phyloP scores from a whole-genome alignment of 2,888 invertebrate species.

The Philaethria dido region DNA sequence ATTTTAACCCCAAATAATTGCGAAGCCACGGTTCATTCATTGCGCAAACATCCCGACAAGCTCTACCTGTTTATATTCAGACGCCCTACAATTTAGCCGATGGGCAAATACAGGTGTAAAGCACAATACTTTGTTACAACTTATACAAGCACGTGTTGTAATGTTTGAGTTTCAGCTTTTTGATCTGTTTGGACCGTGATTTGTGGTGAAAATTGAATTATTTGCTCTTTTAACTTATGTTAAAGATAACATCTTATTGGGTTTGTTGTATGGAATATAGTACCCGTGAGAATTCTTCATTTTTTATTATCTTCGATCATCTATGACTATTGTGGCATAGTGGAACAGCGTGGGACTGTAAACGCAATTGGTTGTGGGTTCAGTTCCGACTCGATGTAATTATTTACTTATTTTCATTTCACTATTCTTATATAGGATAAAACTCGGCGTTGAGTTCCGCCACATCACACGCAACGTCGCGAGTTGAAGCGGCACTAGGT shows the following conservation, averaged over 20 bases:
- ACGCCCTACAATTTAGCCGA: slow-evolving; percentile 58
- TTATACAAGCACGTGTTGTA: slow-evolving; percentile 4
- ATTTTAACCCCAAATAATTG: not conserved
- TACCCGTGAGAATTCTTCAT: slow-evolving; percentile 10
- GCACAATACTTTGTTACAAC: slow-evolving; percentile 20
- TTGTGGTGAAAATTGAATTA: slow-evolving; percentile 19
- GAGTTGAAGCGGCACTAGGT: no score
- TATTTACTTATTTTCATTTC: no score
- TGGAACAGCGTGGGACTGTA: no score
- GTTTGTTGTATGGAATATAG: not conserved
- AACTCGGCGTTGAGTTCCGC: no score
- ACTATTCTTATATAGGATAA: no score
- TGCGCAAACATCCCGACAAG: slow-evolving; percentile 23
- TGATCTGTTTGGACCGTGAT: slow-evolving; percentile 38
- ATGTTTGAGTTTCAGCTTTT: slow-evolving; percentile 25
- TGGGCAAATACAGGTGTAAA: slow-evolving; percentile 74
- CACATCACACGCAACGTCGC: no score
- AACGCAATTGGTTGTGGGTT: no score
- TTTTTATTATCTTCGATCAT: not conserved
- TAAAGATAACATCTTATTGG: slow-evolving; percentile 26
- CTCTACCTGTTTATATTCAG: slow-evolving; percentile 36
- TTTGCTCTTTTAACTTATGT: slow-evolving; percentile 12
- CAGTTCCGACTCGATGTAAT: no score
- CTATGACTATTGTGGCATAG: no score
- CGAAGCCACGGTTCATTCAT: slow-evolving; percentile 13